phyloP scores from a whole-genome alignment of 2,113 vertebrate genomes.

The Lagopus leucura region DNA sequence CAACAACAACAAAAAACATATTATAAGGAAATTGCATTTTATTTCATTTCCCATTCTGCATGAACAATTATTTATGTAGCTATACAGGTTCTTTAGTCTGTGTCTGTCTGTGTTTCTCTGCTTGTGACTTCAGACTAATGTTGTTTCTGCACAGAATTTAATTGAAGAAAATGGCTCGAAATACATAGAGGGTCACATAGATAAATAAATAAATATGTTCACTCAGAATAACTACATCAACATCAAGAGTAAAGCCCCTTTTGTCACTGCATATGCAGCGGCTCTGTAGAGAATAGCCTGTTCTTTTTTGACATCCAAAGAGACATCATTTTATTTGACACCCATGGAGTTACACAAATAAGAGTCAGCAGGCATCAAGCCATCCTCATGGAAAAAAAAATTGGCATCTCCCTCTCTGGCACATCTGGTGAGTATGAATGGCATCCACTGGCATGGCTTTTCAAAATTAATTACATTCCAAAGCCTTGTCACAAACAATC shows the following conservation, averaged over 20 bases:
- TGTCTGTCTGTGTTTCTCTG: not conserved
- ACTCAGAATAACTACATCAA: not conserved
- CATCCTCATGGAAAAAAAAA: slow-evolving; percentile 16
- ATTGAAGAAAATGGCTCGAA: not conserved
- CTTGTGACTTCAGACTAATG: not conserved
- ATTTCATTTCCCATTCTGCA: not conserved
- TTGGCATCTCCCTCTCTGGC: slow-evolving; percentile 51
- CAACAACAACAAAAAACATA: not conserved
- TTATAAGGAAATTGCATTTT: slow-evolving; percentile 31
- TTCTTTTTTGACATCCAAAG: slow-evolving; percentile 47
- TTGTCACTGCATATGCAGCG: not conserved
- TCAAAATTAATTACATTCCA: slow-evolving; percentile 75
- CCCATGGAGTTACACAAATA: slow-evolving; percentile 49
- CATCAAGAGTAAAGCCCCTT: slow-evolving; percentile 26
- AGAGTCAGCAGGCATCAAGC: slow-evolving; percentile 45
- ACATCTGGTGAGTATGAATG: slow-evolving; percentile 68
- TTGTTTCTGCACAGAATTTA: not conserved
- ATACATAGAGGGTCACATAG: not conserved
- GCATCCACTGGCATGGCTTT: slow-evolving; percentile 56
- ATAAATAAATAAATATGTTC: not conserved
- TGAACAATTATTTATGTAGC: slow-evolving; percentile 19
- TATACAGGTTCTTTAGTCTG: not conserved
- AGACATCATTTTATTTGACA: slow-evolving; percentile 49
- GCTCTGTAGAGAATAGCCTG: slow-evolving; percentile 6
- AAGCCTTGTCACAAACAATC: slow-evolving; percentile 71